These are phyloP conservation scores for Tragelaphus buxtoni DNA, from an alignment of 2,113 vertebrate species.

Conservation along the genomic window DNA sequence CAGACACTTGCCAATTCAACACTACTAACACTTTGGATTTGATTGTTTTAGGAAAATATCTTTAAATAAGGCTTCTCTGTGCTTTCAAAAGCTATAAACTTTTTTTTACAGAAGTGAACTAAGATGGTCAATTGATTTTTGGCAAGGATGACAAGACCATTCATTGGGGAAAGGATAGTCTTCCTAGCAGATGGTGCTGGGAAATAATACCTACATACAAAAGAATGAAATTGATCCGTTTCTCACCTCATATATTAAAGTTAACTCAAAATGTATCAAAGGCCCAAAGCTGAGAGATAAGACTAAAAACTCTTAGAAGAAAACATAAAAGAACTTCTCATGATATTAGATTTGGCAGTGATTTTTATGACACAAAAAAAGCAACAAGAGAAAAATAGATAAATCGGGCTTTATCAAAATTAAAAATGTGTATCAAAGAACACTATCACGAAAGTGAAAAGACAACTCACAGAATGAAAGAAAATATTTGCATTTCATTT, in stretches of 20 bases:
- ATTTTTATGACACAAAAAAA: neutral
- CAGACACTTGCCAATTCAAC: neutral
- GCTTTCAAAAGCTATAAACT: neutral
- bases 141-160: neutral
- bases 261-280: neutral
- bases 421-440: neutral
- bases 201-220: neutral
- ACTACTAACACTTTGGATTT: neutral
- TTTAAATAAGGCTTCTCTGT: neutral
- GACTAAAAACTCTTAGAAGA: neutral
- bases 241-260: neutral
- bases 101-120: neutral
- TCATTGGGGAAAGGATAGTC: neutral
- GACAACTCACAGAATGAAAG: neutral
- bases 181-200: neutral
- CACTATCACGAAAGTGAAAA: neutral
- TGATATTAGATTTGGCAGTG: neutral
- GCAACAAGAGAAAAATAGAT: neutral
- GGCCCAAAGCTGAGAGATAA: neutral
- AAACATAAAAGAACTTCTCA: neutral
- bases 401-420: neutral
- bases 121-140: neutral
- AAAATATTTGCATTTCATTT: neutral
- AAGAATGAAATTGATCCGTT: neutral
- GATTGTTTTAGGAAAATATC: neutral